Evolutionary conservation across 2,888 invertebrate genomes (phyloP).

Genomic region (Dascillus cervinus): DNA sequence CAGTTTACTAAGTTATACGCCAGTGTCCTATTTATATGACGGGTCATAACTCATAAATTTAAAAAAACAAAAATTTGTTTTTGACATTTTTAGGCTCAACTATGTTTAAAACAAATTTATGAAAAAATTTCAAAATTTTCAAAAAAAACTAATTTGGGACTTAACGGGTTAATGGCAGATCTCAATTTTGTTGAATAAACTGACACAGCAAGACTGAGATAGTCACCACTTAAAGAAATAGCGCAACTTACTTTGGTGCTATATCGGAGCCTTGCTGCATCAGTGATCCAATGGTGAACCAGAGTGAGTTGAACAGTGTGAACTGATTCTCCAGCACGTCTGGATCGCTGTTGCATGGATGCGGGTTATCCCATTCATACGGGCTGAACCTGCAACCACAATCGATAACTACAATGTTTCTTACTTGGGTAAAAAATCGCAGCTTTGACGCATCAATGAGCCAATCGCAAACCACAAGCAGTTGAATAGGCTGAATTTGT

Average conservation of each 20-base stretch:
- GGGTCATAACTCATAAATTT: too few species aligned
- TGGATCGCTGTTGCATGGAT: constrained; percentile 77
- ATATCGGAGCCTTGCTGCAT: constrained; percentile 92
- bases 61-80: too few species aligned
- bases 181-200: too few species aligned
- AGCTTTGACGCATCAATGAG: constrained; percentile 92
- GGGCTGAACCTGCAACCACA: constrained; percentile 72
- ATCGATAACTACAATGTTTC: constrained; percentile 28
- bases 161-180: too few species aligned
- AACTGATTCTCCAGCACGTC: constrained; percentile 85
- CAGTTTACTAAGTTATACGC: too few species aligned
- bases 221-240: constrained; percentile 8
- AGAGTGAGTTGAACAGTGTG: constrained; percentile 84
- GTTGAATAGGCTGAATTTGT: constrained; percentile 87
- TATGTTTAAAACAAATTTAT: too few species aligned
- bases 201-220: constrained; percentile 23
- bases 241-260: constrained; percentile 73
- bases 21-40: too few species aligned
- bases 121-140: too few species aligned
- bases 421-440: constrained; percentile 92
- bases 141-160: too few species aligned
- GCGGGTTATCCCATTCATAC: constrained; percentile 89
- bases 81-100: too few species aligned
- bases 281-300: constrained; percentile 90
- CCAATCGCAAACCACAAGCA: constrained; percentile 97